Evolutionary conservation across 1,140 invertebrate genomes (phyloP).

Genomic region (Aricia agestis): DNA sequence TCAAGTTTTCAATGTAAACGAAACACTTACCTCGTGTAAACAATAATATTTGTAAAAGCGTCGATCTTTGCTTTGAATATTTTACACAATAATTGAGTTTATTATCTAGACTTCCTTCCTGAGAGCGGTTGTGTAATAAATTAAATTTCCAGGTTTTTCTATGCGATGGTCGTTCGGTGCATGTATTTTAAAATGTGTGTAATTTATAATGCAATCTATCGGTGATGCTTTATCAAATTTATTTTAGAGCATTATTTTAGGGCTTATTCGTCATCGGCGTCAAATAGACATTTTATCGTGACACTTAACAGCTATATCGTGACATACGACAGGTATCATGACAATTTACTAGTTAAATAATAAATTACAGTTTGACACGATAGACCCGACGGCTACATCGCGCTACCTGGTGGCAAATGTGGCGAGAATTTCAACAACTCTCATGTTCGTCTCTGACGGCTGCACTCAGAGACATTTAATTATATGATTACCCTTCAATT

Average conservation of each 20-base stretch:
- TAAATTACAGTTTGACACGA: too few relatives aligned
- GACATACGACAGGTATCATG: too few relatives aligned
- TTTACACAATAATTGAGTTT: conserved; percentile 1
- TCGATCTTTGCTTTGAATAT: not conserved
- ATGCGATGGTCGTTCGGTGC: not conserved
- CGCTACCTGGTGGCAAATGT: too few relatives aligned
- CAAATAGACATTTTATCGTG: too few relatives aligned
- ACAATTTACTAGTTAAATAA: too few relatives aligned
- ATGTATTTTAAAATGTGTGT: not conserved
- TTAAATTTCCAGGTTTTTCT: not conserved
- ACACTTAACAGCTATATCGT: too few relatives aligned
- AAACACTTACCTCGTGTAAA: not conserved
- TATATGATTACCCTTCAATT: too few relatives aligned
- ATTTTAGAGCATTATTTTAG: not conserved
- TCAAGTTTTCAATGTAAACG: not conserved
- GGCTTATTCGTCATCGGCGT: too few relatives aligned
- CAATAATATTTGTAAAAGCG: not conserved
- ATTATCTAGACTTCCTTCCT: not conserved
- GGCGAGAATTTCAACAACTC: too few relatives aligned
- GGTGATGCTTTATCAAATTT: not conserved
- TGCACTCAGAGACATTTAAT: too few relatives aligned
- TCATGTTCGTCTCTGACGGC: too few relatives aligned
- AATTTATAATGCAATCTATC: not conserved
- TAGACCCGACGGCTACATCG: too few relatives aligned
- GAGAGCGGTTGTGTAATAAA: not conserved